These are phyloP conservation scores for Pocillopora meandrina DNA, from an alignment of 92 coral and sea anemone genomes.

Conservation along the genomic window DNA sequence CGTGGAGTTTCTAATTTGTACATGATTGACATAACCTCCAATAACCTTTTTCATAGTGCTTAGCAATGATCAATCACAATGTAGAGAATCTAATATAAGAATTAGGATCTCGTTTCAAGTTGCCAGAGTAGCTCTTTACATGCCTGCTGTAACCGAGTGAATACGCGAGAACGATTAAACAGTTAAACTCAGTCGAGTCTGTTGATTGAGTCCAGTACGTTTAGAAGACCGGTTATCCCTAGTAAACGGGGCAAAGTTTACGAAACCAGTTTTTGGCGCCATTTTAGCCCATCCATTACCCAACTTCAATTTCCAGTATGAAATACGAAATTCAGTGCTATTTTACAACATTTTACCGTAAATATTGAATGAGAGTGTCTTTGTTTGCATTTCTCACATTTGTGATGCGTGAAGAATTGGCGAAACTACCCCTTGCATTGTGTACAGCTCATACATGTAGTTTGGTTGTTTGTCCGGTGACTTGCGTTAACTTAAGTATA, in stretches of 20 bases:
- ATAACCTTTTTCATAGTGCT: not conserved
- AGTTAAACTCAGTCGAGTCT: no score
- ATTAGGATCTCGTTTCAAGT: no score
- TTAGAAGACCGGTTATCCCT: not conserved
- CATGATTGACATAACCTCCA: not conserved
- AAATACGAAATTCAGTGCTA: no score
- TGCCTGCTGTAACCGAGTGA: no score
- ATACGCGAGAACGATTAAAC: no score
- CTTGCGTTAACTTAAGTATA: no score
- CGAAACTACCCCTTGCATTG: not conserved
- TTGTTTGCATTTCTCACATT: constrained; percentile 18
- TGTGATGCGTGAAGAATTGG: constrained; percentile 3
- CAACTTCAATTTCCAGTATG: no score
- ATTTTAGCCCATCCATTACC: no score
- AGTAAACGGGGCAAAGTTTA: not conserved
- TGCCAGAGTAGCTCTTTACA: no score
- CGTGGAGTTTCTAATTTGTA: not conserved
- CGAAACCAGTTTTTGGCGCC: not conserved
- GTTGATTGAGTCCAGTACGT: no score
- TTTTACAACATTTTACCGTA: constrained; percentile 3
- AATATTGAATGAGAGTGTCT: constrained; percentile 16
- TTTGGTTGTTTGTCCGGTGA: no score
- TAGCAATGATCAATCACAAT: not conserved
- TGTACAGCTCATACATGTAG: not conserved
- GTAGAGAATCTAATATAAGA: not conserved